Evolutionary conservation across 2,113 vertebrate genomes (phyloP).

Genomic region (Atractosteus spatula): DNA sequence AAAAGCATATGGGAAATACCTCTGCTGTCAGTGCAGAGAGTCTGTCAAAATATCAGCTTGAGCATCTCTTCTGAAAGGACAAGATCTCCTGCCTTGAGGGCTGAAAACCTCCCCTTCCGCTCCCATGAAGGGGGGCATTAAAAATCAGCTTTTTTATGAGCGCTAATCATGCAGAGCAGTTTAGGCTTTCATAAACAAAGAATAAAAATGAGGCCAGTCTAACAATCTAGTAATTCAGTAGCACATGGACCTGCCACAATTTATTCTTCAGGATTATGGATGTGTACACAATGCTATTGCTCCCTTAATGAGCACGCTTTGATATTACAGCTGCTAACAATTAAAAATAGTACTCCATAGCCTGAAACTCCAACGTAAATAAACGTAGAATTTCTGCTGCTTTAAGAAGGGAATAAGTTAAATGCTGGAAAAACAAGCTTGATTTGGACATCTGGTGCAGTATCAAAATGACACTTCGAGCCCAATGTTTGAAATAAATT

Average conservation of each 20-base stretch:
- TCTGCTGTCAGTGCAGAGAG: no score
- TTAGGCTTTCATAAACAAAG: slow-evolving; percentile 57
- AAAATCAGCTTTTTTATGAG: slow-evolving; percentile 55
- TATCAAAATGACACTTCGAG: slow-evolving; percentile 9
- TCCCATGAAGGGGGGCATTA: slow-evolving; percentile 5
- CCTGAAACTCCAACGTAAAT: slow-evolving; percentile 57
- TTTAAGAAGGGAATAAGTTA: slow-evolving; percentile 51
- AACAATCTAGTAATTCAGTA: slow-evolving; percentile 58
- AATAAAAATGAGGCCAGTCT: slow-evolving; percentile 56
- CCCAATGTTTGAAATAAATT: not conserved
- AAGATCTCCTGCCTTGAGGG: not conserved
- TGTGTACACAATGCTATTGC: slow-evolving; percentile 46
- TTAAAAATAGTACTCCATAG: slow-evolving; percentile 52
- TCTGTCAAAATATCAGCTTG: no score
- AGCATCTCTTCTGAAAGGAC: no score
- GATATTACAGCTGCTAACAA: slow-evolving; percentile 68
- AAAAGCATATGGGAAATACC: no score
- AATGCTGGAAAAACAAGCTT: slow-evolving; percentile 63
- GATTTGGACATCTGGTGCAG: slow-evolving; percentile 59
- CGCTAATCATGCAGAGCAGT: slow-evolving; percentile 63
- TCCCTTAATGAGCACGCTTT: slow-evolving; percentile 54
- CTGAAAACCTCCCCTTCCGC: not conserved
- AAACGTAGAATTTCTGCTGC: slow-evolving; percentile 50
- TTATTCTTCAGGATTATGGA: slow-evolving; percentile 52
- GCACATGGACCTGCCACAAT: slow-evolving; percentile 35